Conservation (phyloP, 1,140 invertebrate species). For the Catajapyx aquilonaris region DNA sequence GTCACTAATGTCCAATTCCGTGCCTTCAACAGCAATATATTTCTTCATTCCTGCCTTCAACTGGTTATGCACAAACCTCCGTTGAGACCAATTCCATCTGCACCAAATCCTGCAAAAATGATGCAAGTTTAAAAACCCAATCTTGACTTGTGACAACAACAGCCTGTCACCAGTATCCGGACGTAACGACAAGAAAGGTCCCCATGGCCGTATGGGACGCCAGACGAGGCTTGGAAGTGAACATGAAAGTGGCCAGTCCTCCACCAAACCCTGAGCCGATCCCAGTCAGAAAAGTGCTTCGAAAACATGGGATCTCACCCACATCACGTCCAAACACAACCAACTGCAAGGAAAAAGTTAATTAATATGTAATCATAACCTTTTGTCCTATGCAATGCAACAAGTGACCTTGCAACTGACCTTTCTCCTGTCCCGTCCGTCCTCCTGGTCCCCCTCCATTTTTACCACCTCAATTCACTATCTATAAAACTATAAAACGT, state of each 20-base stretch:
- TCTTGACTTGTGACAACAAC: not conserved
- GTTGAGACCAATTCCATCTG: no score
- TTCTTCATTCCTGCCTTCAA: no score
- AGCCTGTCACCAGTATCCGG: constrained; percentile 25
- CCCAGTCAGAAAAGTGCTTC: constrained; percentile 34
- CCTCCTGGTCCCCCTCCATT: no score
- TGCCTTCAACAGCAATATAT: no score
- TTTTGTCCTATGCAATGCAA: no score
- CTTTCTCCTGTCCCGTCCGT: no score
- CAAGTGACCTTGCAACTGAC: no score
- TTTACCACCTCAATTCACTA: no score
- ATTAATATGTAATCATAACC: no score
- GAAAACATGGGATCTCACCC: constrained; percentile 37
- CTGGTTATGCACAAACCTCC: no score
- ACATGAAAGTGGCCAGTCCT: constrained; percentile 31
- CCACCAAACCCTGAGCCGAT: constrained; percentile 28
- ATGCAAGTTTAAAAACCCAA: not conserved
- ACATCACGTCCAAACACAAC: constrained; percentile 34
- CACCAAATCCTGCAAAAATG: not conserved
- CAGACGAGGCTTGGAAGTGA: constrained; percentile 27
- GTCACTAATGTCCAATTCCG: no score
- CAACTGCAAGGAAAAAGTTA: constrained; percentile 8
- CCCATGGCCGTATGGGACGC: constrained; percentile 27
- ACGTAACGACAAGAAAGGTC: constrained; percentile 26
- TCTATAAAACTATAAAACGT: no score